A percentile compares a stretch with the other conserved stretches of the same genome.
phyloP scores from a whole-genome alignment of 2,888 invertebrate species.

The Diadromus collaris region DNA sequence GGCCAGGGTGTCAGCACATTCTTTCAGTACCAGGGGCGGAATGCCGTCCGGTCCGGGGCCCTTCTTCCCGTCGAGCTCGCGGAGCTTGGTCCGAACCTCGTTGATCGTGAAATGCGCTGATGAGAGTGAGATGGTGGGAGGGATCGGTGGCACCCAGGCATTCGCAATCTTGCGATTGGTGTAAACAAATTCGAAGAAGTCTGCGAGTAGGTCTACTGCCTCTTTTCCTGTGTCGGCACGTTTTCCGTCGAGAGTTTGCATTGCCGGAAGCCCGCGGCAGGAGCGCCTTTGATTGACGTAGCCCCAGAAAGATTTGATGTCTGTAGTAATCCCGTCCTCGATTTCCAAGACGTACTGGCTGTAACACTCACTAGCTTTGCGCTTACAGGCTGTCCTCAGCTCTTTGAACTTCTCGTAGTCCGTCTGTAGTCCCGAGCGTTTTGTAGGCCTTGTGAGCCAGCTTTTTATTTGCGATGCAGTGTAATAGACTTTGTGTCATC shows the following conservation, averaged over 20 bases:
- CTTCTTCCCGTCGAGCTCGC: neutral
- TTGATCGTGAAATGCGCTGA: neutral
- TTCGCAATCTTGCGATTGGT: neutral
- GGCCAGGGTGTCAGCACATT: conserved; percentile 21
- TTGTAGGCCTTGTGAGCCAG: neutral
- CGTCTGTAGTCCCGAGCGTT: neutral
- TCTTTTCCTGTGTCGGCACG: neutral
- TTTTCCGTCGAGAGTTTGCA: neutral
- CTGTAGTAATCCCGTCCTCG: neutral
- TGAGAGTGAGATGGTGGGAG: neutral
- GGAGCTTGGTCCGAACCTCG: neutral
- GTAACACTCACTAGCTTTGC: neutral
- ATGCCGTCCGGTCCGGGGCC: conserved; percentile 50
- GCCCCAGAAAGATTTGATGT: neutral
- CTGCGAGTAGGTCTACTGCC: neutral
- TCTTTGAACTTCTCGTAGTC: neutral
- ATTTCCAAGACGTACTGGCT: neutral
- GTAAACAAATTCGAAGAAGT: neutral
- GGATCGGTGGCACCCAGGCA: neutral
- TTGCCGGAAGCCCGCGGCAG: neutral
- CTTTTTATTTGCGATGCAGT: neutral
- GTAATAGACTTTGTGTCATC: neutral
- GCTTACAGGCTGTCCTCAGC: neutral
- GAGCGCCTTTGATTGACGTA: neutral
- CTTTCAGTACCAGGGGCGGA: conserved; percentile 38